Evolutionary conservation across 1,140 invertebrate species (phyloP), one percentile per base, ranked within the genome.

Genomic region (Scaptomyza montana): DNA sequence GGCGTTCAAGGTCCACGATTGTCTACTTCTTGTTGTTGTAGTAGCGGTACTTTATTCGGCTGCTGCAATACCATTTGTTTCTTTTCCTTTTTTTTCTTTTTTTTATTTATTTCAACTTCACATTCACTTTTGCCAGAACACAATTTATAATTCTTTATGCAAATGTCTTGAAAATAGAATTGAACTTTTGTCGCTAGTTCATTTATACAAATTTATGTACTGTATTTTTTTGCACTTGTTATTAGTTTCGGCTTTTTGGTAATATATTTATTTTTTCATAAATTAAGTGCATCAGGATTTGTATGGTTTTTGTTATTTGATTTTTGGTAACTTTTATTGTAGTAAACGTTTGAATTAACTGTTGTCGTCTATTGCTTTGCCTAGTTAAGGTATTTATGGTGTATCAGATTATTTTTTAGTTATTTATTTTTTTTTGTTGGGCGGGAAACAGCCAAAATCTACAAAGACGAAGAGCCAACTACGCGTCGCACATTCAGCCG

Each of bases 401-500:
- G 39, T n/a, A 43, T 43, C 39, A 51, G 16, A 49, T 53, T 64
- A 47, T 49, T 39, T 65, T n/a, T 13, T 47, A 55, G 5, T 54
- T 59, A 13, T 46, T 43, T 59, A 25, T 62, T 45, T 80, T 45
- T 80, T 77, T 74, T 89, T 66, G 65, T 84, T 76, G 84, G 72
- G 79, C 82, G 84, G 79, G 85, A 89, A 89, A 89, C 84, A 89
- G 84, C 46, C 84, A 79, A 89, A 79, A 70, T 76, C 73, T 78
- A 82, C 82, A 77, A 76, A 82, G 69, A 78, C 77, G 78, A 85
- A 80, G 82, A 76, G 82, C 80, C 69, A 77, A 80, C 71, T 61
- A 69, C 71, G 75, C 75, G 74, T 41, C 60, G 60, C 53, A 77
- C 75, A 71, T 77, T 49, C 53, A 30, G 53, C 56, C 71, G 47